Evolutionary conservation across 2,888 invertebrate genomes (phyloP).

Genomic region (Syrphus vitripennis): DNA sequence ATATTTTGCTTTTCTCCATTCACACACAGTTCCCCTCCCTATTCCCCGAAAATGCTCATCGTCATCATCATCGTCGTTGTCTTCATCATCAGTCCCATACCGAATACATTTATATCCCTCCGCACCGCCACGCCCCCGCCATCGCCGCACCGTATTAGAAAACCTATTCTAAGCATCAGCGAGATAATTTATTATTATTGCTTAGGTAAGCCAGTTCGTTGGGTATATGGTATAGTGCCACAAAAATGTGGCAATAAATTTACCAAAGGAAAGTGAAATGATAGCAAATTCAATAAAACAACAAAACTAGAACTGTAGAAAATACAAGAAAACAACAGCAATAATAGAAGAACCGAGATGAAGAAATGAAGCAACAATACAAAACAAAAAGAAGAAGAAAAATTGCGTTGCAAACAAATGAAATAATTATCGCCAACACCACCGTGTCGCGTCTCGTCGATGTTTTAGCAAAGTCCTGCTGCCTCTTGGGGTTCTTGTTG

Average conservation of each 20-base stretch:
- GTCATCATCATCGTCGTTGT: conserved; percentile 47
- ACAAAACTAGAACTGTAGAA: conserved; percentile 40
- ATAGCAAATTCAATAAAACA: conserved; percentile 65
- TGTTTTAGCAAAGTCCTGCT: not conserved
- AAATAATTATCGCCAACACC: conserved; percentile 50
- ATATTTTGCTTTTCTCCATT: conserved; percentile 40
- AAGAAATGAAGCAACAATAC: not conserved
- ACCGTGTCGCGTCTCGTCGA: not conserved
- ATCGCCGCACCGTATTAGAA: not conserved
- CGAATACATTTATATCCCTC: not conserved
- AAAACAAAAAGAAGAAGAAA: conserved; percentile 1
- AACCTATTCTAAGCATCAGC: conserved; percentile 53
- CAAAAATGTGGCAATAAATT: conserved; percentile 71
- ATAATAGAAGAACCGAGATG: not conserved
- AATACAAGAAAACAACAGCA: not conserved
- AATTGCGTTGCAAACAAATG: conserved; percentile 52
- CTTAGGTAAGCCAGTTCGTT: conserved; percentile 70
- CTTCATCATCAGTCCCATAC: conserved; percentile 32
- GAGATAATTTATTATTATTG: conserved; percentile 71
- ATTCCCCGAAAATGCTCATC: conserved; percentile 22
- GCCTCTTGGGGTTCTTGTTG: not conserved
- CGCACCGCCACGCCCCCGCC: not conserved
- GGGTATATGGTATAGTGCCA: conserved; percentile 54
- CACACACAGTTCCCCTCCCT: not conserved
- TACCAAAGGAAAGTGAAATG: conserved; percentile 47